Evolutionary conservation across 2,113 vertebrate genomes (phyloP).

Genomic region (Ranitomeya imitator): DNA sequence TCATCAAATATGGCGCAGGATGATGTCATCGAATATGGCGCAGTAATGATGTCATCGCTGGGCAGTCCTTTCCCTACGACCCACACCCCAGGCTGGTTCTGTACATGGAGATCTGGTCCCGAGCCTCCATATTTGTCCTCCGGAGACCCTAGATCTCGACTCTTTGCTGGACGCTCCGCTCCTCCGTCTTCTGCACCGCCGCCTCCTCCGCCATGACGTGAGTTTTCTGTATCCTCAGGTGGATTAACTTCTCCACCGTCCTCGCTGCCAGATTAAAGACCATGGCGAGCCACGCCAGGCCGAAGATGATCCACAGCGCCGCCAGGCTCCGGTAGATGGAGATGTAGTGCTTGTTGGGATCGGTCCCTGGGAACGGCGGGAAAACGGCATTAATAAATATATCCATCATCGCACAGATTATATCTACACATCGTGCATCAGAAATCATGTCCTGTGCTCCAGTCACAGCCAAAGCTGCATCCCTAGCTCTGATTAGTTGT

Average conservation of each 20-base stretch:
- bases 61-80: background rate
- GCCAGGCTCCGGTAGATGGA: conserved; percentile 72
- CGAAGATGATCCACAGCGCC: conserved; percentile 76
- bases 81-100: background rate
- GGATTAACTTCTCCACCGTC: conserved; percentile 73
- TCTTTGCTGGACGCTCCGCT: conserved; percentile 64
- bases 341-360: conserved; percentile 75
- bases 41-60: no score
- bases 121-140: background rate
- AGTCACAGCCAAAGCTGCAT: background rate
- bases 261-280: conserved; percentile 74
- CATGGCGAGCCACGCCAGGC: conserved; percentile 76
- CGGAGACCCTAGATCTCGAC: conserved; percentile 56
- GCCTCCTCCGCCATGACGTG: conserved; percentile 64
- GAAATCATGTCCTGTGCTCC: background rate
- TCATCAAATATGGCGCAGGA: no score
- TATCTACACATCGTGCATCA: background rate
- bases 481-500: background rate
- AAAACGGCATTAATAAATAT: background rate
- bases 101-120: no score
- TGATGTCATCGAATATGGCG: no score
- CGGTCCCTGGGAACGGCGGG: conserved; percentile 66
- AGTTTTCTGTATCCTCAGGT: conserved; percentile 66
- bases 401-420: background rate
- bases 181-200: conserved; percentile 69